Evolutionary conservation across 2,113 vertebrate genomes (phyloP).

Genomic region (Percina caprodes): DNA sequence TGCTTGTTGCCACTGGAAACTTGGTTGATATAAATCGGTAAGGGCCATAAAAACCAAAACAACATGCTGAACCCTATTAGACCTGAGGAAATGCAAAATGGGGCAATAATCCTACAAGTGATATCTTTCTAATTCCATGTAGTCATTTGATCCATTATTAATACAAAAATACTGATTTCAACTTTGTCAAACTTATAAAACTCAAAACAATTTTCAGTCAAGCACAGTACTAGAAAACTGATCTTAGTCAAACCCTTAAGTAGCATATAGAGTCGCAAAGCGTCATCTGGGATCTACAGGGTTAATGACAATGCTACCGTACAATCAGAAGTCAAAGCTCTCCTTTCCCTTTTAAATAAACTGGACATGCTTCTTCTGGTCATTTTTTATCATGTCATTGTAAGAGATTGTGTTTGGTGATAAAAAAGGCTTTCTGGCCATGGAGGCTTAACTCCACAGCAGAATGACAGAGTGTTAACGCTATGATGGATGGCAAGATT

Average conservation of each 20-base stretch:
- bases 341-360: slow-evolving; percentile 1
- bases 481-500: slow-evolving; percentile 8
- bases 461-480: slow-evolving; percentile 15
- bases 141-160: not conserved
- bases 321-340: slow-evolving; percentile 51
- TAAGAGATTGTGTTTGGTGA: not conserved
- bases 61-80: too few relatives aligned
- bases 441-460: not conserved
- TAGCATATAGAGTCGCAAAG: slow-evolving; percentile 1
- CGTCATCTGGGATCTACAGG: slow-evolving; percentile 36
- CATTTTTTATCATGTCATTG: slow-evolving; percentile 21
- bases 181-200: not conserved
- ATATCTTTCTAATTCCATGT: not conserved
- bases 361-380: slow-evolving; percentile 7
- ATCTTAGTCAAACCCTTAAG: slow-evolving; percentile 13
- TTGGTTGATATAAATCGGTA: too few relatives aligned
- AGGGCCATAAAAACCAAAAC: too few relatives aligned
- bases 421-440: not conserved
- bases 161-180: not conserved
- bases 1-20: too few relatives aligned
- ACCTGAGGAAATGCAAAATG: too few relatives aligned
- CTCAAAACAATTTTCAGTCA: not conserved
- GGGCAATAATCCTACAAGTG: not conserved
- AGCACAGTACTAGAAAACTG: not conserved
- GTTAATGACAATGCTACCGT: slow-evolving; percentile 44